Conservation (phyloP, 1,140 invertebrate species). For the Akabosia matsudoensis region DNA sequence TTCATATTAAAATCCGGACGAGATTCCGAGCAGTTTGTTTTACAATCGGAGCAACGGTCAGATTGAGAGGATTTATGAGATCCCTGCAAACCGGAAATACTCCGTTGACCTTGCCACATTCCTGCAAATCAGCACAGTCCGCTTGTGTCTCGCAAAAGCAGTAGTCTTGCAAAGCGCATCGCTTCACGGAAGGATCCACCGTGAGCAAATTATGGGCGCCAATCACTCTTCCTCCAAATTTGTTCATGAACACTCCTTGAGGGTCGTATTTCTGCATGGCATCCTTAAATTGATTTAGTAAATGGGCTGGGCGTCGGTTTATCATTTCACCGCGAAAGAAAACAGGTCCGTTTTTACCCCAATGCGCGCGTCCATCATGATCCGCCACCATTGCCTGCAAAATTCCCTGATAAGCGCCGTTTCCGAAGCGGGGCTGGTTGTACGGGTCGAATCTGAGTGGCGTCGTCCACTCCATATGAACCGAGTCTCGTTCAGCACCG, state of each 20-base stretch:
- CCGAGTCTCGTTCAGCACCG: neutral
- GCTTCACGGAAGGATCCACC: conserved; percentile 22
- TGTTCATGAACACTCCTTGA: conserved; percentile 33
- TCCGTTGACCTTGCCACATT: neutral
- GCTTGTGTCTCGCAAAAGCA: conserved; percentile 26
- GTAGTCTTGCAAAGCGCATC: conserved; percentile 37
- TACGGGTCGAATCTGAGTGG: neutral
- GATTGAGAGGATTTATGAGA: too few relatives aligned
- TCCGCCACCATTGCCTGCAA: conserved; percentile 10
- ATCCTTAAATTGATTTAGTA: neutral
- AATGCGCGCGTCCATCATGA: conserved; percentile 1
- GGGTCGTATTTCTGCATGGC: conserved; percentile 29
- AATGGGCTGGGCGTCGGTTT: neutral
- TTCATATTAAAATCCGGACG: too few relatives aligned
- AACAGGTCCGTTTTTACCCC: conserved; percentile 11
- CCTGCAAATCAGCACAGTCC: neutral
- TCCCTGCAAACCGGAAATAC: neutral
- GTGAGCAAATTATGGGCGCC: neutral
- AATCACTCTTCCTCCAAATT: conserved; percentile 34
- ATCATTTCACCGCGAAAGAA: neutral
- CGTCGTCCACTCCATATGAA: conserved; percentile 6
- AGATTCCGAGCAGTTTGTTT: too few relatives aligned
- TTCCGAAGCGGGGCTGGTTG: neutral
- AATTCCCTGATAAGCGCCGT: neutral
- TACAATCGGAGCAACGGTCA: too few relatives aligned